A percentile compares a stretch with the other conserved stretches of the same genome.
Evolutionary conservation across 2,113 vertebrate species (phyloP).

Genomic region (Oplegnathus fasciatus): DNA sequence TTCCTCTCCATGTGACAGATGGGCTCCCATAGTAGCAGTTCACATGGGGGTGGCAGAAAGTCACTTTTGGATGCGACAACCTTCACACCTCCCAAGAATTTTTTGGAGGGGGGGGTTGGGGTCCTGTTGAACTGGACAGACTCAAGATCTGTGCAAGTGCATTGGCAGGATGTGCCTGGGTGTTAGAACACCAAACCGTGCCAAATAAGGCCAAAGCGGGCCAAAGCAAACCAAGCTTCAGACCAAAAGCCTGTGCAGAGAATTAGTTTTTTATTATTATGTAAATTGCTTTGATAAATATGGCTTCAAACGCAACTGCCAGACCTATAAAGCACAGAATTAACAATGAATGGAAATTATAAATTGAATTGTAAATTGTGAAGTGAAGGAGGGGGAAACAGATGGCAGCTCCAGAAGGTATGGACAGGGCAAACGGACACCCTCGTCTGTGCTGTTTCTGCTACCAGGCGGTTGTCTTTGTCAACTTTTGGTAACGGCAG

Average conservation of each 20-base stretch:
- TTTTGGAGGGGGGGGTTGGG: neutral
- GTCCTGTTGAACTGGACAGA: constrained; percentile 49
- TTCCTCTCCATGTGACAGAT: constrained; percentile 75
- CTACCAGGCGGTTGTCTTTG: constrained; percentile 37
- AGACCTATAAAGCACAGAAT: constrained; percentile 46
- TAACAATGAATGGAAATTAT: constrained; percentile 71
- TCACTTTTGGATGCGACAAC: constrained; percentile 77
- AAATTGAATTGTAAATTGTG: constrained; percentile 72
- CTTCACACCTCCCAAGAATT: constrained; percentile 70
- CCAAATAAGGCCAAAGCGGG: constrained; percentile 61
- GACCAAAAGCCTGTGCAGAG: constrained; percentile 41
- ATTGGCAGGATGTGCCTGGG: constrained; percentile 36
- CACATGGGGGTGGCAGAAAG: constrained; percentile 62
- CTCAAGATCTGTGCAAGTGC: constrained; percentile 66
- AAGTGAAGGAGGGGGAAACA: constrained; percentile 64
- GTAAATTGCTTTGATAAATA: constrained; percentile 67
- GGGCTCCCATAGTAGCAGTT: constrained; percentile 68
- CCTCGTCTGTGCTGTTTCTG: constrained; percentile 41
- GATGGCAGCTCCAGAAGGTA: constrained; percentile 81
- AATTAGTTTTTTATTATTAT: constrained; percentile 60
- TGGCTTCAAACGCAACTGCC: constrained; percentile 41
- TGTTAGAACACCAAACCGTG: constrained; percentile 35
- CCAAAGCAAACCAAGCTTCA: constrained; percentile 40
- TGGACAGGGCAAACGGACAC: constrained; percentile 65
- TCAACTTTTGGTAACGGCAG: constrained; percentile 9